Base-by-base conservation (phyloP, 2,888 invertebrate species). In the Bombylius major region DNA sequence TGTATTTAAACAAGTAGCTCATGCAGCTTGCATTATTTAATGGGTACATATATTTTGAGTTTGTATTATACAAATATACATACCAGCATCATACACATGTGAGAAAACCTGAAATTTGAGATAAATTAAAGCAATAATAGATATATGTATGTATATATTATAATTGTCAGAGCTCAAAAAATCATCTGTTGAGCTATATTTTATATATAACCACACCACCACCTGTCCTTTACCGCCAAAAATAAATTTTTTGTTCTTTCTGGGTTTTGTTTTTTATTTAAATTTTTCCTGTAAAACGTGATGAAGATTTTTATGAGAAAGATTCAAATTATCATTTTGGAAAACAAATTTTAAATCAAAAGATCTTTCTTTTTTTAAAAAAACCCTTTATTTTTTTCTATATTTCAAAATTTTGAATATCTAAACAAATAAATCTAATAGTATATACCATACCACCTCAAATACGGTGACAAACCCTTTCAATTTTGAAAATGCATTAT, bases 171-270 rank as follows among this genome's bases (percentile, higher is more conserved):
- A 42, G 50, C 50, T 44, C 31, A 33, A 47, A 23, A 46, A 42
- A 44, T 49, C 49, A 45, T 54, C 53, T 54, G 53, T 54, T 54
- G 53, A 54, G 53, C 49, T 11, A 23, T 6, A 36, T 47, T 47
- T 42, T 23, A 47, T 36, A 44, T 45, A 34, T 33, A 50, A 45
- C 14, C 54, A 54, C 54, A 34, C 14, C 45, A 45, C 14, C 54
- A 54, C 54, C 54, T 54, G 54, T 54, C 54, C 33, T 54, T 54
- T 54, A 45, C 54, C 54, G 54, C 54, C 54, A 54, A 54, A 54
- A 50, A 44, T 44, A 48, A 23, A 3, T 23, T 23, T 23, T 42
- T 13, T 42, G 9, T 42, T 23, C 23, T 23, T 23, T 23, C 23
- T 23, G 23, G 1, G 23, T 23, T 23, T 23, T 23, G 3, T 23